phyloP scores from a whole-genome alignment of 2,797 vertebrate species.

The Parambassis ranga region DNA sequence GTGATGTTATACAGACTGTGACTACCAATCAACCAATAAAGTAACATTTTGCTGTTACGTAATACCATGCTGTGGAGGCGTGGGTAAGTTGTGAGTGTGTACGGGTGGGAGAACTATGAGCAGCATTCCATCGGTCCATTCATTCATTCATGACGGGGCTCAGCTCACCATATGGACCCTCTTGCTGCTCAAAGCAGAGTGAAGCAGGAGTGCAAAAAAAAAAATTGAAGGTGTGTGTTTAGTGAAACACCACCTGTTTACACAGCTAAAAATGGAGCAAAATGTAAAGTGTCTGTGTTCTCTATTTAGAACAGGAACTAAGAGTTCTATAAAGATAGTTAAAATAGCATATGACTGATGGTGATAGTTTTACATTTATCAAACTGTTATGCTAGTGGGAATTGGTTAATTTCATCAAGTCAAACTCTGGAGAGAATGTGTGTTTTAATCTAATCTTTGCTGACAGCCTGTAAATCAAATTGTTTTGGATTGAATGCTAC shows the following conservation, averaged over 20 bases:
- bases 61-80: background rate
- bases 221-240: background rate
- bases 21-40: slow-evolving; percentile 41
- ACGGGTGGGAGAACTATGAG: slow-evolving; percentile 36
- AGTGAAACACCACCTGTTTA: background rate
- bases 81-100: slow-evolving; percentile 10
- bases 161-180: slow-evolving; percentile 54
- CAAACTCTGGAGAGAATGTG: background rate
- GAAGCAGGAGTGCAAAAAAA: slow-evolving; percentile 1
- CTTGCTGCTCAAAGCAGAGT: slow-evolving; percentile 27
- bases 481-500: background rate
- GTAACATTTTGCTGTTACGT: slow-evolving; percentile 28
- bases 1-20: slow-evolving; percentile 59
- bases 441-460: background rate
- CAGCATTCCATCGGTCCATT: slow-evolving; percentile 66
- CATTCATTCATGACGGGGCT: slow-evolving; percentile 58
- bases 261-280: background rate
- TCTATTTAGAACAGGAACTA: slow-evolving; percentile 3
- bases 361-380: background rate
- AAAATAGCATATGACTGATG: too few relatives aligned
- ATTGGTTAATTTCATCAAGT: background rate
- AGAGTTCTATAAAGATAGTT: background rate
- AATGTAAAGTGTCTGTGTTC: background rate
- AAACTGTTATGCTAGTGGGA: background rate
- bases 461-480: background rate